A percentile compares a stretch with the other conserved stretches of the same genome.
Evolutionary conservation across 2,113 vertebrate species (phyloP).

Genomic region (Apteryx mantelli): DNA sequence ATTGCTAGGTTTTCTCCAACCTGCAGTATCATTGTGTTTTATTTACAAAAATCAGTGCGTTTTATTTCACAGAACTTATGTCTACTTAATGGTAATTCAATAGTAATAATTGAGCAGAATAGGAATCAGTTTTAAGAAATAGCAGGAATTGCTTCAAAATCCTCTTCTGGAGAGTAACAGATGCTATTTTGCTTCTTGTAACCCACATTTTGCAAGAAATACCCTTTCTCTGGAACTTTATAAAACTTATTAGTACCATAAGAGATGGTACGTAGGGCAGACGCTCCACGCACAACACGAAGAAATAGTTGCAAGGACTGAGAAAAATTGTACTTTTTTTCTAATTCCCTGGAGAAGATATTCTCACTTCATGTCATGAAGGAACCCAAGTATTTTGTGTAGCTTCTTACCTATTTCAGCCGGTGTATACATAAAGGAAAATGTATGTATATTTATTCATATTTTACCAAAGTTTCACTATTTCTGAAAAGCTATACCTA

Average conservation of each 20-base stretch:
- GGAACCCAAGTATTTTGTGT: not conserved
- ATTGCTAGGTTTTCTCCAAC: not conserved
- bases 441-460: fast-evolving
- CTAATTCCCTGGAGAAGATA: not conserved
- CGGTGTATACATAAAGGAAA: not conserved
- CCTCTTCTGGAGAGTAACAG: not conserved
- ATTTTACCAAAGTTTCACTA: not conserved
- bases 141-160: not conserved
- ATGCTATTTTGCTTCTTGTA: not conserved
- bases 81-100: not conserved
- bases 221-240: not conserved
- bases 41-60: not conserved
- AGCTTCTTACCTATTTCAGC: not conserved
- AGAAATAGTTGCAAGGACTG: not conserved
- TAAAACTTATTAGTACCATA: not conserved
- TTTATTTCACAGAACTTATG: not conserved
- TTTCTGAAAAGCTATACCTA: not conserved
- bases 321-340: not conserved
- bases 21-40: not conserved
- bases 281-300: not conserved
- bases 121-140: not conserved
- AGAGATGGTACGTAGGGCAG: not conserved
- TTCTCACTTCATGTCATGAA: not conserved
- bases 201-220: not conserved
- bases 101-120: not conserved